Base-by-base conservation (phyloP, 2,888 invertebrate species). In the Dolichomitus sp. region DNA sequence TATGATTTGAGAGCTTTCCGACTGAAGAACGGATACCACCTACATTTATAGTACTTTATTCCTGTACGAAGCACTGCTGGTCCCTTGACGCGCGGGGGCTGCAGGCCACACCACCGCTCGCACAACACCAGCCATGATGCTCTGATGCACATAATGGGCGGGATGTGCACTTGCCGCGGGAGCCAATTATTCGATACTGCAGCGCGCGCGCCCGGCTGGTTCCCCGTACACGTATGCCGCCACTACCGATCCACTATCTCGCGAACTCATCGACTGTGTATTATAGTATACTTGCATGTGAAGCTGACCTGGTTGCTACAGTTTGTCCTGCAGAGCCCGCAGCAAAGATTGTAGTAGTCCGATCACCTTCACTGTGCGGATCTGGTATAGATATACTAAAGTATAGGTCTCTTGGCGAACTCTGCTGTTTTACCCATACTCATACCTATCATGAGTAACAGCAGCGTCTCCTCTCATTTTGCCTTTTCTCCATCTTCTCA, bases 91-190 rank as follows among this genome's bases (percentile, higher is more conserved):
- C 61, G 75, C 68, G 76, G 75, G 75, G 77, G 81, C 72, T 68
- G 68, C 76, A 77, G 81, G 74, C 80, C 83, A 74, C 87, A 82
- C 85, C 84, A 81, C 59, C 84, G 83, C 82, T 59, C 75, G 85
- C 81, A 79, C 83, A 76, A 76, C 76, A 84, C 78, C 85, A 89
- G 89, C 89, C 90, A 91, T 89, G 91, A 90, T 87, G 92, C 91
- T 89, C 88, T 90, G 92, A 92, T 92, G 92, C 93, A 91, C 92
- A 91, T 93, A 93, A 93, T 93, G 92, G 92, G 90, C 91, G 92
- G 92, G 92, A 92, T 92, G 92, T 88, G 92, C 93, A 93, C 92
- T 93, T 93, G 93, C 93, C 93, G 92, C 93, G 89, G 92, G 93
- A 93, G 93, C 93, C 93, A 93, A 93, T 93, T 93, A 93, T 93